Evolutionary conservation across 37 sponge, comb jelly and placozoan species (phyloP), one percentile per base, ranked within the genome.

Genomic region (Amphimedon queenslandica): DNA sequence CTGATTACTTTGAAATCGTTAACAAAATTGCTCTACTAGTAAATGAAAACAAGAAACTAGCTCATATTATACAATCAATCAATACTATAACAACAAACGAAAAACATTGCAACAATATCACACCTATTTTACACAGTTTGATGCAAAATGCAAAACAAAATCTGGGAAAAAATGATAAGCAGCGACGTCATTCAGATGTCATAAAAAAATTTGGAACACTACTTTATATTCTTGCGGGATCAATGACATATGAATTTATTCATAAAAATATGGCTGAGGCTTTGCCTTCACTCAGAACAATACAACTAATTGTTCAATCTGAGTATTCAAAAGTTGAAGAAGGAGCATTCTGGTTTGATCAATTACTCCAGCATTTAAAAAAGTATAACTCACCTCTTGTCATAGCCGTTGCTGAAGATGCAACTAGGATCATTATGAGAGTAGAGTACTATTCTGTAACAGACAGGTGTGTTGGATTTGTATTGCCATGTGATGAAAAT

Each of bases 401-500:
- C 30, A 25, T 76, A n/a, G 34, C 53, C 27, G 29, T 76, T 2
- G 66, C 32, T 40, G n/a, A n/a, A n/a, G n/a, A n/a, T n/a, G n/a
- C n/a, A n/a, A n/a, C n/a, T n/a, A n/a, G n/a, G n/a, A n/a, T 76
- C 18, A 41, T 61, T 25, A 11, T 40, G 0, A 64, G 77, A 76
- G 67, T 64, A 41, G 43, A 76, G 32, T 76, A 76, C 30, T 51
- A 76, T 21, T 40, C 18, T 4, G 72, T 65, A 51, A 76, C 43
- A 28, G 55, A 76, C 55, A 64, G 66, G 24, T 30, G 39, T 4
- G 77, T 76, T 25, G 77, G 77, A 56, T 76, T 76, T 42, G 77
- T 76, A 25, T 11, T 76, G 33, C 77, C 77, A 76, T 64, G 66
- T 39, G 55, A 64, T 41, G 53, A 20, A 1, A 40, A 76, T 2